Percentiles rank a stretch among this genome's conserved stretches.
Evolutionary conservation across 1,140 invertebrate species (phyloP).

Genomic region (Vollenhovia emeryi): DNA sequence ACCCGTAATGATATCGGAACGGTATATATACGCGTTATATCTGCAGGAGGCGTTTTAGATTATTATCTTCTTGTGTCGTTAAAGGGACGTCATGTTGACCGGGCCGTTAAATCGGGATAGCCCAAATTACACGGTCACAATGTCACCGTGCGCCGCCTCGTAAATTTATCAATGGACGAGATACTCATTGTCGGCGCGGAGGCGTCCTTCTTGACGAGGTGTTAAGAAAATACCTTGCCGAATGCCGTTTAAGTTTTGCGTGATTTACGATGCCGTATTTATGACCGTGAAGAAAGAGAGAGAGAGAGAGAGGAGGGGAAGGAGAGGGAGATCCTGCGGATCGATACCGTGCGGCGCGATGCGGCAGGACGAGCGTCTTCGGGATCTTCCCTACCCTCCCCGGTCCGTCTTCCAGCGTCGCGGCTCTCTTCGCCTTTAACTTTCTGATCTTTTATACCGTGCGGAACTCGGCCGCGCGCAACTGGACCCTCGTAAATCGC

Average conservation of each 20-base stretch:
- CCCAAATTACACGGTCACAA: slow-evolving; percentile 43
- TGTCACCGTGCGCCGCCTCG: neutral
- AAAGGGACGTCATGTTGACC: neutral
- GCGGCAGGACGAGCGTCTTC: slow-evolving; percentile 10
- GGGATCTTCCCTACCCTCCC: slow-evolving; percentile 38
- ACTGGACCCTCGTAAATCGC: slow-evolving; percentile 76
- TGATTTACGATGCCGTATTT: slow-evolving; percentile 73
- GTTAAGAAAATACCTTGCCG: slow-evolving; percentile 77
- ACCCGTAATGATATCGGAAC: neutral
- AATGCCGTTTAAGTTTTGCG: slow-evolving; percentile 69
- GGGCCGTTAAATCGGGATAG: slow-evolving; percentile 29
- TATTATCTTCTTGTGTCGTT: neutral
- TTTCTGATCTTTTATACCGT: slow-evolving; percentile 63
- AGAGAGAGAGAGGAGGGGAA: neutral
- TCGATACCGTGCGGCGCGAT: slow-evolving; percentile 39
- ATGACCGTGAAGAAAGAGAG: neutral
- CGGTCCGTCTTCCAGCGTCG: neutral
- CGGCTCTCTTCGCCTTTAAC: slow-evolving; percentile 60
- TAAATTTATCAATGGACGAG: slow-evolving; percentile 45
- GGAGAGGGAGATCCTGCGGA: slow-evolving; percentile 6
- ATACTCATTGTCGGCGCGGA: slow-evolving; percentile 33
- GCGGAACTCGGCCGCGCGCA: slow-evolving; percentile 58
- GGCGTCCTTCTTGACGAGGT: slow-evolving; percentile 74
- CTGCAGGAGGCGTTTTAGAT: neutral
- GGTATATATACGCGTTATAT: neutral